Conservation (phyloP, 2,888 invertebrate species). For the Uloborus plumipes region DNA sequence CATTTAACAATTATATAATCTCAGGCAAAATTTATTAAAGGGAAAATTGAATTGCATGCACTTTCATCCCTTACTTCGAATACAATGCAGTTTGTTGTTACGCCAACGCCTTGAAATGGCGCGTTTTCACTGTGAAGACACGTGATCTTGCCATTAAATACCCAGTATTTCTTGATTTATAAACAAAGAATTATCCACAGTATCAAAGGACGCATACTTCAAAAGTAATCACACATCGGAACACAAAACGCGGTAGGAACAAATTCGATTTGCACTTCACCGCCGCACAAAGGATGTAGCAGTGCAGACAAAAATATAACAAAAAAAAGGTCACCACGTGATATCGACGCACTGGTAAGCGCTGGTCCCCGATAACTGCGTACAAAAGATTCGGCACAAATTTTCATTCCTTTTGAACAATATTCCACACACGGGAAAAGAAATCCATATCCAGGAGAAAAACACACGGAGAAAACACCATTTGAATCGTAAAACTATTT, state of each 20-base stretch:
- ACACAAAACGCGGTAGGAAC: conserved; percentile 10
- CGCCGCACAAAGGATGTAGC: conserved; percentile 60
- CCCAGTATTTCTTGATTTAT: background rate
- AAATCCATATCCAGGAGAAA: too few relatives aligned
- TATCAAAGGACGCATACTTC: conserved; percentile 14
- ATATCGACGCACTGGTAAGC: conserved; percentile 55
- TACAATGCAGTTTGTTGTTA: conserved; percentile 43
- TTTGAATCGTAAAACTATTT: background rate
- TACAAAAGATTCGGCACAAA: conserved; percentile 9
- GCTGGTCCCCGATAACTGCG: conserved; percentile 40
- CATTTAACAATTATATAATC: conserved; percentile 17
- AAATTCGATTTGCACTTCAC: conserved; percentile 21
- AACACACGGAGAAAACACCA: too few relatives aligned
- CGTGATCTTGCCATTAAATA: conserved; percentile 51
- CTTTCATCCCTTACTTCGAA: conserved; percentile 33
- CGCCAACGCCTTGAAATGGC: conserved; percentile 65
- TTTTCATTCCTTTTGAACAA: too few relatives aligned
- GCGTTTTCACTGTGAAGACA: conserved; percentile 62
- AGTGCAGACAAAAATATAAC: conserved; percentile 51
- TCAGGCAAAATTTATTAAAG: background rate
- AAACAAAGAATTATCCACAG: conserved; percentile 11
- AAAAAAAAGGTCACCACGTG: conserved; percentile 57
- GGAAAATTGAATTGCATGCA: conserved; percentile 1
- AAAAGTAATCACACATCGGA: background rate
- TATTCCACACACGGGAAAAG: too few relatives aligned